Conservation (phyloP, 92 coral and sea anemone species). For the Umimayanthus chanpuru region DNA sequence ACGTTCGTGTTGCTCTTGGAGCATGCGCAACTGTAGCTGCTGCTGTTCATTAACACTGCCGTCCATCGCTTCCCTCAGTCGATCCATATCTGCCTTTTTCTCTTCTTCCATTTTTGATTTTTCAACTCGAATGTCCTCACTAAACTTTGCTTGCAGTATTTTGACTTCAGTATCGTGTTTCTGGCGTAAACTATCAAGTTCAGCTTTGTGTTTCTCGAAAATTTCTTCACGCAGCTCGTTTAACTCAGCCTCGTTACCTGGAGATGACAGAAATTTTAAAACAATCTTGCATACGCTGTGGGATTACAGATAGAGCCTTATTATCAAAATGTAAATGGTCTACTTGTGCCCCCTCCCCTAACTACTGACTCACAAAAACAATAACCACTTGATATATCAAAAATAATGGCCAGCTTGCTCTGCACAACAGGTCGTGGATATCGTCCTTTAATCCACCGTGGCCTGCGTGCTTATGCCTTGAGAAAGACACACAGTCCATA, state of each 20-base stretch:
- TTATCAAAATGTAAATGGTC: too few species aligned
- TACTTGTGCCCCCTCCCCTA: neutral
- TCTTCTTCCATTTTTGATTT: constrained; percentile 69
- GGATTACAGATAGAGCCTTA: neutral
- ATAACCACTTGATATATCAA: neutral
- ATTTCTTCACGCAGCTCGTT: constrained; percentile 60
- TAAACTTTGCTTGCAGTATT: constrained; percentile 63
- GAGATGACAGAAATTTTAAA: neutral
- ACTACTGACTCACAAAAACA: neutral
- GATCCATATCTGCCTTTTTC: constrained; percentile 74
- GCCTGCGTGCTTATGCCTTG: neutral
- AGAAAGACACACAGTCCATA: neutral
- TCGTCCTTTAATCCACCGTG: too few species aligned
- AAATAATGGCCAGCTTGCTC: neutral
- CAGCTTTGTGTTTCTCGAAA: constrained; percentile 51
- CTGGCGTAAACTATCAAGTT: constrained; percentile 55
- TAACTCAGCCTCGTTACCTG: constrained; percentile 66
- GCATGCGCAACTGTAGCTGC: constrained; percentile 81
- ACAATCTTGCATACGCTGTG: neutral
- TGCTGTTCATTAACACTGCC: constrained; percentile 91
- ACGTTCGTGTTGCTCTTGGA: constrained; percentile 91
- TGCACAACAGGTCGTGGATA: neutral
- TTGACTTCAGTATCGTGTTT: constrained; percentile 69
- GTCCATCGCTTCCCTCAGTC: constrained; percentile 79
- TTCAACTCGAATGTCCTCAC: constrained; percentile 73